Conservation (phyloP, 2,113 vertebrate species). For the Zosterops borbonicus region DNA sequence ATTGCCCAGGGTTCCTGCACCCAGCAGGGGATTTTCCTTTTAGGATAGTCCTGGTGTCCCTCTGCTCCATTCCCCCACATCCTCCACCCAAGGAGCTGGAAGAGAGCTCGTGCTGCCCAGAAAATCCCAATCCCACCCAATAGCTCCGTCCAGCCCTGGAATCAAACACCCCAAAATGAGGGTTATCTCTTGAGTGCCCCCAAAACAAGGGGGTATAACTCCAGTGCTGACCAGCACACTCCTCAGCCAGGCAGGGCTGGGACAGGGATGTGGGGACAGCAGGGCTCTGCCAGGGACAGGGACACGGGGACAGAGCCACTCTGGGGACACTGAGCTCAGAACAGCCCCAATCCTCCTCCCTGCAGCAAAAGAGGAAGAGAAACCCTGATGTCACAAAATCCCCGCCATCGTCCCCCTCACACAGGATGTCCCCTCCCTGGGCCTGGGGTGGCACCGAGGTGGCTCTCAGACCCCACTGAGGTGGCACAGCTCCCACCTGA, state of each 20-base stretch:
- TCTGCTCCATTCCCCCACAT: fast-evolving
- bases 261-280: background rate
- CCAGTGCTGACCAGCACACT: background rate
- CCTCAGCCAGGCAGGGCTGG: background rate
- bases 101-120: background rate
- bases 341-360: background rate
- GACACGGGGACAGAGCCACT: background rate
- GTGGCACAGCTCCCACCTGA: background rate
- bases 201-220: background rate
- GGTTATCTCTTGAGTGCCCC: background rate
- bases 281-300: background rate
- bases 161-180: background rate
- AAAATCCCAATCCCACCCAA: background rate
- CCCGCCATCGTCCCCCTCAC: fast-evolving
- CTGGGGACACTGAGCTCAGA: background rate
- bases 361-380: background rate
- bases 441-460: background rate
- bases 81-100: background rate
- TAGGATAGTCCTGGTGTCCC: background rate
- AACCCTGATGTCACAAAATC: background rate
- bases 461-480: background rate
- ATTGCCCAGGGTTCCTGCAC: fast-evolving
- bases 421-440: background rate
- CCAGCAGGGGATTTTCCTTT: background rate
- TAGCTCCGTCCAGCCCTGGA: background rate